These are phyloP conservation scores for Atta cephalotes DNA, from an alignment of 1,140 invertebrate genomes.

Conservation along the genomic window DNA sequence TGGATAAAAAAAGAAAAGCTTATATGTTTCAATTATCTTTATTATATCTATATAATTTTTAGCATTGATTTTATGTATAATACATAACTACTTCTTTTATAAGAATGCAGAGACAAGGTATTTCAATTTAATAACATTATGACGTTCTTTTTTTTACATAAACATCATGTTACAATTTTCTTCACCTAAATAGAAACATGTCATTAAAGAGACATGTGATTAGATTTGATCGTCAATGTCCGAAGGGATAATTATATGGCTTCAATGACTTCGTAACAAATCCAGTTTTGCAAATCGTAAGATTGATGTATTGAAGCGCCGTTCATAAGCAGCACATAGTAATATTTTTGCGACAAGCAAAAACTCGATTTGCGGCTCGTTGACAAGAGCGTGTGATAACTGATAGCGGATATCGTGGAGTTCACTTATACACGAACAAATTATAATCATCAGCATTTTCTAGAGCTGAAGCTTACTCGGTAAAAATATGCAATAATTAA, in stretches of 20 bases:
- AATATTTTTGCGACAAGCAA: constrained; percentile 47
- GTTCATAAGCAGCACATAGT: background rate
- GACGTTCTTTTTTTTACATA: background rate
- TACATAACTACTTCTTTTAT: background rate
- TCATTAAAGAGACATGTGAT: background rate
- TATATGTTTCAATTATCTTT: background rate
- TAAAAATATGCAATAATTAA: constrained; percentile 35
- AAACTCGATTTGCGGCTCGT: constrained; percentile 56
- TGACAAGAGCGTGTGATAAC: constrained; percentile 42
- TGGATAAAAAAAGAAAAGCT: background rate
- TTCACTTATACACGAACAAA: constrained; percentile 3
- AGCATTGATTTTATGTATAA: background rate
- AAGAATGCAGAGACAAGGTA: background rate
- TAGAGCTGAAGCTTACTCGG: constrained; percentile 4
- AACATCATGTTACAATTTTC: background rate
- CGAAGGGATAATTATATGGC: constrained; percentile 9
- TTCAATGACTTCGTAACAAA: constrained; percentile 6
- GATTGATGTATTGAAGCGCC: background rate
- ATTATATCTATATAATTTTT: background rate
- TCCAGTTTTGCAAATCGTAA: background rate
- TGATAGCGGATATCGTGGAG: constrained; percentile 24
- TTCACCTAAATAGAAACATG: constrained; percentile 2
- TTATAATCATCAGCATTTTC: constrained; percentile 9
- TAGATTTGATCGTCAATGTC: background rate
- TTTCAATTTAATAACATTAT: background rate